These are phyloP conservation scores for Melanotaenia duboulayi DNA, from an alignment of 2,113 vertebrate species.

Conservation along the genomic window DNA sequence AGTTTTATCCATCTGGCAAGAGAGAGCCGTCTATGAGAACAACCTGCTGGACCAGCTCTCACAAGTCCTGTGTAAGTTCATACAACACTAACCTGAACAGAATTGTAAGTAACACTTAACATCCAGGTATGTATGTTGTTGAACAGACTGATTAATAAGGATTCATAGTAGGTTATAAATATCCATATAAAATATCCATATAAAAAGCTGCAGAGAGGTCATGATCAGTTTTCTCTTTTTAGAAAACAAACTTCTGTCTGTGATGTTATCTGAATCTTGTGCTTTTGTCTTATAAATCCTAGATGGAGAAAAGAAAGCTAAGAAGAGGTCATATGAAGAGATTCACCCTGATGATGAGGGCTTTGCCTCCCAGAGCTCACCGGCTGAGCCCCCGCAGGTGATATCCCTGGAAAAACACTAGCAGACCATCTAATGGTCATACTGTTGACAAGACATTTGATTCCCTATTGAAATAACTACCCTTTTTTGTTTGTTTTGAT, in stretches of 20 bases:
- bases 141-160: too few species aligned
- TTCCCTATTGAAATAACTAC: neutral
- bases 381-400: constrained; percentile 94
- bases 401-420: neutral
- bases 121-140: neutral
- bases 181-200: too few species aligned
- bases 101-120: neutral
- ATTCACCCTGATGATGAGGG: constrained; percentile 91
- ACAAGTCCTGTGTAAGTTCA: constrained; percentile 91
- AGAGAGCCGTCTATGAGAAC: constrained; percentile 96
- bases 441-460: neutral
- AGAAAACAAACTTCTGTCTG: neutral
- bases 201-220: too few species aligned
- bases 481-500: neutral
- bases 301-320: constrained; percentile 88
- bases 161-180: too few species aligned
- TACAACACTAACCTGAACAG: neutral
- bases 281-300: constrained; percentile 1
- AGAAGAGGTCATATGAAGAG: constrained; percentile 93
- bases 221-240: too few species aligned
- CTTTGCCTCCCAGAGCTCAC: constrained; percentile 90
- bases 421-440: neutral
- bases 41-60: constrained; percentile 94
- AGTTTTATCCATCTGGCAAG: constrained; percentile 98
- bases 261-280: neutral